A percentile compares a stretch with the other conserved stretches of the same genome.
These are phyloP conservation scores for Agrotis exclamationis DNA, from an alignment of 2,888 invertebrate genomes.

Conservation along the genomic window DNA sequence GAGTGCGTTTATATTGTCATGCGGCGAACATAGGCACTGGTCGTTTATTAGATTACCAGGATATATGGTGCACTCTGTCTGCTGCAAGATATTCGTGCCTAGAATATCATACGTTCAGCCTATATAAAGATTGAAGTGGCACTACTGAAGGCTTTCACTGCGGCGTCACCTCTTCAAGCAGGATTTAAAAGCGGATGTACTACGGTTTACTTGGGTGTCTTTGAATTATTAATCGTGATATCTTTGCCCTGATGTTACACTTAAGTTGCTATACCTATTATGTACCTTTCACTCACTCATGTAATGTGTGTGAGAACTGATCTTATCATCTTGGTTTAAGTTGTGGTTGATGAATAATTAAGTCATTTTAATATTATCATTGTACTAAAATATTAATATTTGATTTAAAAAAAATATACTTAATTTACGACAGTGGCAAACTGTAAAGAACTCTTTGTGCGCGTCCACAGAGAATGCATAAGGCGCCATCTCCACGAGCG, in stretches of 20 bases:
- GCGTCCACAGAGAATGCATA: too few species aligned
- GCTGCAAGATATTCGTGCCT: constrained; percentile 48
- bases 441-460: too few species aligned
- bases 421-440: too few species aligned
- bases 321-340: too few species aligned
- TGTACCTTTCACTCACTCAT: background rate
- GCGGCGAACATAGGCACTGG: constrained; percentile 69
- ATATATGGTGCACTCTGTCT: constrained; percentile 61
- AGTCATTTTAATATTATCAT: too few species aligned
- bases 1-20: constrained; percentile 81
- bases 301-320: background rate
- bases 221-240: constrained; percentile 55
- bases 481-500: too few species aligned
- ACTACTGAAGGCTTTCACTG: constrained; percentile 33
- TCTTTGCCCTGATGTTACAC: constrained; percentile 43
- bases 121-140: constrained; percentile 33
- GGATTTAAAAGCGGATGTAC: constrained; percentile 25
- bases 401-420: too few species aligned
- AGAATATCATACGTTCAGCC: constrained; percentile 33
- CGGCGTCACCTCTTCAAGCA: constrained; percentile 30
- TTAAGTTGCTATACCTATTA: constrained; percentile 30
- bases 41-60: constrained; percentile 70
- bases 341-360: too few species aligned
- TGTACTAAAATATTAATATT: too few species aligned
- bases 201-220: constrained; percentile 38